Percentiles rank a stretch among this genome's conserved stretches.
Evolutionary conservation across 2,797 vertebrate genomes (phyloP).

Genomic region (Cirrhinus molitorella): DNA sequence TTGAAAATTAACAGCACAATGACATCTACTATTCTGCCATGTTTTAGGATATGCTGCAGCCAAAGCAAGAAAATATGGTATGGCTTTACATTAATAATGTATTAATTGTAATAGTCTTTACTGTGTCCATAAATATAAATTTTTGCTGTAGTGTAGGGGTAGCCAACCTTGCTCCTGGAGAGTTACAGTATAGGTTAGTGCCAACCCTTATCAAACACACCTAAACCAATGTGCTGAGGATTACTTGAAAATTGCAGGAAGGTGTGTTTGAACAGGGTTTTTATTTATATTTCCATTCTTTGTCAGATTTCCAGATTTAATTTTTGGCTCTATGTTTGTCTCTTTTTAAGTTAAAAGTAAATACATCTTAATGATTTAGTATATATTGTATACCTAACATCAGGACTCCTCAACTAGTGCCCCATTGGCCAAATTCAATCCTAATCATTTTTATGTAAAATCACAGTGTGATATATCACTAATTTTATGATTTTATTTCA

Average conservation of each 20-base stretch:
- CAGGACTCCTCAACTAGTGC: not conserved
- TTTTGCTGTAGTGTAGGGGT: not conserved
- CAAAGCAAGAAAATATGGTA: conserved; percentile 79
- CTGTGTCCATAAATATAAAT: not conserved
- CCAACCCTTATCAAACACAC: not conserved
- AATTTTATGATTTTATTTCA: not conserved
- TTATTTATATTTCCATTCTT: not conserved
- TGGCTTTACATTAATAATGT: conserved; percentile 25
- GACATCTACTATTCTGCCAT: conserved; percentile 23
- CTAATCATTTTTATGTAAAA: not conserved
- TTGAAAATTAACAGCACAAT: not conserved
- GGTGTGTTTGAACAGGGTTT: not conserved
- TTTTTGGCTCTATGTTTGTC: not conserved
- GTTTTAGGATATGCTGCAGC: conserved; percentile 71
- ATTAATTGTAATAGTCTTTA: not conserved
- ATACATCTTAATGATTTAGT: not conserved
- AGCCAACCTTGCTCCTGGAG: too few species aligned
- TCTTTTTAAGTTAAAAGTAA: not conserved
- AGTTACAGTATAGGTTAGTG: too few species aligned
- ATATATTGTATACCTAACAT: not conserved
- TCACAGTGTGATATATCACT: not conserved
- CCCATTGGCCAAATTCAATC: not conserved
- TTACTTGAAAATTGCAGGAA: not conserved
- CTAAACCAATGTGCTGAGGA: not conserved
- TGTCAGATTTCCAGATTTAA: not conserved